Percentiles rank a stretch among this genome's conserved stretches.
Evolutionary conservation across 2,888 invertebrate genomes (phyloP).

Genomic region (Ephialtes manifestator): DNA sequence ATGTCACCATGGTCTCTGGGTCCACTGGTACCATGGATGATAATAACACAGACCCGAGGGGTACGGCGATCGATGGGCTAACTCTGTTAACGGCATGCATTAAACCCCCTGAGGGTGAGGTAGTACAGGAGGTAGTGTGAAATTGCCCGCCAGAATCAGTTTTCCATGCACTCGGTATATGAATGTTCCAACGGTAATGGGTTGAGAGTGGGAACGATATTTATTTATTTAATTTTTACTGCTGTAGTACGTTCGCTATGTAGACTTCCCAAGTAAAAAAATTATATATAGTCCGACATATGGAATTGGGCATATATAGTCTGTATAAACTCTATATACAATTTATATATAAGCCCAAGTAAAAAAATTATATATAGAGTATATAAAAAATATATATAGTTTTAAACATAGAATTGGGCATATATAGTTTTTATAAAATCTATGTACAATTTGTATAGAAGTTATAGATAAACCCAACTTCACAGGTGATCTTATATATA

Average conservation of each 20-base stretch:
- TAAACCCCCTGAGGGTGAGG: conserved; percentile 1
- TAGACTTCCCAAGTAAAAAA: neutral
- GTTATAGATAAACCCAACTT: no score
- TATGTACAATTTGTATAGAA: no score
- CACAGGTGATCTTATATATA: no score
- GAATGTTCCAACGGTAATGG: neutral
- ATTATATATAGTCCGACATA: no score
- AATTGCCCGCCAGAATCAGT: conserved; percentile 1
- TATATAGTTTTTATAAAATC: no score
- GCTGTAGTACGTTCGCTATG: neutral
- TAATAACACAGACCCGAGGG: conserved; percentile 9
- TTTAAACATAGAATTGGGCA: no score
- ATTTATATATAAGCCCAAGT: no score
- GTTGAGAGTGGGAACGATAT: neutral
- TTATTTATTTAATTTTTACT: neutral
- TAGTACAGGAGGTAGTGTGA: neutral
- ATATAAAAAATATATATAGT: no score
- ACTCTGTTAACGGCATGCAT: conserved; percentile 32
- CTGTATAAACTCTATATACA: no score
- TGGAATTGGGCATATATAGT: no score
- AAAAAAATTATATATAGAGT: no score
- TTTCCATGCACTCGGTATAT: neutral
- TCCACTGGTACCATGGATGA: conserved; percentile 1
- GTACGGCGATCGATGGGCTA: conserved; percentile 18
- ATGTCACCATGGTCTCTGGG: neutral